Base-by-base conservation (phyloP, 2,797 vertebrate genomes). In the Notoglanidium macrostoma region DNA sequence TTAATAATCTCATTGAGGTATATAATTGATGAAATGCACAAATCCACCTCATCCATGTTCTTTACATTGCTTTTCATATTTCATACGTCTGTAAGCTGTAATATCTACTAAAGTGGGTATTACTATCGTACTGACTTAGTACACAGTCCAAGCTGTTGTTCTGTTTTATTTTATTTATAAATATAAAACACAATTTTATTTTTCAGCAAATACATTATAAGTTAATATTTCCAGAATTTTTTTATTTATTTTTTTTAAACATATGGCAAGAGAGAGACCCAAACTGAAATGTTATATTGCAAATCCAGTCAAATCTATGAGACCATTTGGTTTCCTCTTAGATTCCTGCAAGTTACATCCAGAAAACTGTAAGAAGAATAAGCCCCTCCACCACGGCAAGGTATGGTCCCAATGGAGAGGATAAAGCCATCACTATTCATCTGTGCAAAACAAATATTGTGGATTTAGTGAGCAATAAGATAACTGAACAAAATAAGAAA, bases 401-500 rank as follows among this genome's bases (percentile, higher is more conserved):
- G 70, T 23, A 46, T 46, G 19, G 14, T 73, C 40, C 35, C 40
- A 23, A 0, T 9, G 19, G 67, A 73, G 70, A 11, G 40, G 70
- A 11, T 3, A 10, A 15, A 46, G 1, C 2, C 21, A 73, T 1
- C 0, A 0, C 12, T 74, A 8, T 5, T 2, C 44, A 0, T 1
- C 76, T 78, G 57, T 9, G 19, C 19, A 57, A 55, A 55, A 77
- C 0, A 77, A 54, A 32, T 5, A 54, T 29, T 14, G 10, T 51
- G 0, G 14, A 54, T 76, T 29, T 54, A 19, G 32, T 19, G 0
- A 55, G 8, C 3, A 78, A 32, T 51, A 74, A 0, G 19, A 9
- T 19, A 32, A 35, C 1, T 55, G 3, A 77, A 8, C 26, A 54
- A 57, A 78, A 55, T 15, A 55, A 29, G 23, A 23, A 40, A 40